Conservation (phyloP, 1,140 invertebrate species). For the Amyelois transitella region DNA sequence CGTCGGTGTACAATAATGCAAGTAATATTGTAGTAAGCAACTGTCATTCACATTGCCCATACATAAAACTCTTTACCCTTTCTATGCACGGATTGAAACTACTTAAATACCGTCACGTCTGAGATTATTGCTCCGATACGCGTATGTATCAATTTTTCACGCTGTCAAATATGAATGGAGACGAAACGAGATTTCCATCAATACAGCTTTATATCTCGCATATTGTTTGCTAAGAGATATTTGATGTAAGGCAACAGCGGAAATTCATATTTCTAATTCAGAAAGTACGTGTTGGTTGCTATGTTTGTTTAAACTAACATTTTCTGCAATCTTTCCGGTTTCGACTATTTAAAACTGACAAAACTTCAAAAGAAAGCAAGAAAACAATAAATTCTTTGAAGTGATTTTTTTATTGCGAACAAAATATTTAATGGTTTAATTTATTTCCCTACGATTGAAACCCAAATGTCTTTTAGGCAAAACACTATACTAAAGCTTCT, state of each 20-base stretch:
- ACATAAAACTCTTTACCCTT: background rate
- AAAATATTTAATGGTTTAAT: no score
- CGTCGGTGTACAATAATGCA: no score
- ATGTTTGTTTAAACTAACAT: no score
- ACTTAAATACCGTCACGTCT: conserved; percentile 30
- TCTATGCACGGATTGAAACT: conserved; percentile 25
- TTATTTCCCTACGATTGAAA: background rate
- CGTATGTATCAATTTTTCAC: conserved; percentile 45
- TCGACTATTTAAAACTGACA: no score
- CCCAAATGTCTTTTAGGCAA: background rate
- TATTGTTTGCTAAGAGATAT: background rate
- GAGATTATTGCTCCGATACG: conserved; percentile 58
- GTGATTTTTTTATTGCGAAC: no score
- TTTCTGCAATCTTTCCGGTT: no score
- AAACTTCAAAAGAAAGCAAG: no score
- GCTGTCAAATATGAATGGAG: conserved; percentile 23
- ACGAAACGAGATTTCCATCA: background rate
- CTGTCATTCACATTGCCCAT: background rate
- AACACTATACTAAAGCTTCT: background rate
- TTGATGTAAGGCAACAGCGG: no score
- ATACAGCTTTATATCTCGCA: background rate
- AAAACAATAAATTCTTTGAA: no score
- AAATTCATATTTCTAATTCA: no score
- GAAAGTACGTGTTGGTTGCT: no score
- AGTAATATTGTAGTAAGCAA: background rate